Evolutionary conservation across 2,113 vertebrate genomes (phyloP), one percentile per base, ranked within the genome.

Genomic region (Hippoglossus stenolepis): DNA sequence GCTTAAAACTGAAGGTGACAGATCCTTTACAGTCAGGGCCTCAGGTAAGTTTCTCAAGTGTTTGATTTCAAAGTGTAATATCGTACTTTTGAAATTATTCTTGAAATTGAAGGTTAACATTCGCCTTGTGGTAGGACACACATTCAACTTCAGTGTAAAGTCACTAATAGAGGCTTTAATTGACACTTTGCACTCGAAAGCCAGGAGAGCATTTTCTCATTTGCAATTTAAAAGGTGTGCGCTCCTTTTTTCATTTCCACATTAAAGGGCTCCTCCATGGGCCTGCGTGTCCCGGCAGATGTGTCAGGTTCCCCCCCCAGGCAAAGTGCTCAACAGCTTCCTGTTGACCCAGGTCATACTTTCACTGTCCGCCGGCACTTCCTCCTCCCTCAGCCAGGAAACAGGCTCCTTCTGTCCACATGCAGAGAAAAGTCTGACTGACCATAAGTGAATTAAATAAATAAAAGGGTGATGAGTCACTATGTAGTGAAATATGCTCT

Each of bases 281-380:
- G 47, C 47, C 47, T 18, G 47, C 6, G 2, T 51, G 78, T 65
- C 1, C 24, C 0, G 54, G 54, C 80, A 83, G 70, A 84, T 82
- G 85, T 63, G 61, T 68, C 58, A 26, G 31, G 6, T 61, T 2
- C 23, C 23, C 51, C 70, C 77, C 81, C 65, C 65, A 47, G 88
- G 85, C 77, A 26, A 73, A 75, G 73, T 74, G 70, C 72, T 65
- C 43, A 70, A 78, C 70, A 69, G 70, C 60, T 89, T 91, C 84
- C 85, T 72, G 82, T 77, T 86, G 82, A 84, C 80, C 84, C 77
- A 85, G 76, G 89, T 88, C 65, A 76, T 3, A 45, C 73, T 80
- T 76, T 84, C 79, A 49, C 85, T 71, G 64, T 75, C 59, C 47
- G 6, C 62, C 11, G 67, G 24, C 62, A 51, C 62, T 75, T 82